Evolutionary conservation across 92 coral and sea anemone species (phyloP).

Genomic region (Porites divaricata): DNA sequence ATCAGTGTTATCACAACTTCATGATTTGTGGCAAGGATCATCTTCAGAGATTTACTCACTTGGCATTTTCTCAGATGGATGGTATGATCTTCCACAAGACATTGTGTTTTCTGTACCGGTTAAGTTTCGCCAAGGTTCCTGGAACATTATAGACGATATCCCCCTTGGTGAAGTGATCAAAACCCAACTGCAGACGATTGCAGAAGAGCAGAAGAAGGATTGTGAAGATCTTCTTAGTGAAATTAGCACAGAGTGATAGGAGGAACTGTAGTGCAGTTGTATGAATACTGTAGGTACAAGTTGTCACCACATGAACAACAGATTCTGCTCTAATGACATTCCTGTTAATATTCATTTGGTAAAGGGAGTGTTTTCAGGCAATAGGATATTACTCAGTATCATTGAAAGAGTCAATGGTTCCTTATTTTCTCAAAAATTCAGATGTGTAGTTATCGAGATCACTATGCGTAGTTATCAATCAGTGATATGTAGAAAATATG

Average conservation of each 20-base stretch:
- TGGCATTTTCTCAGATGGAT: slow-evolving; percentile 88
- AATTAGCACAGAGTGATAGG: slow-evolving; percentile 13
- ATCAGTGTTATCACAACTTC: slow-evolving; percentile 77
- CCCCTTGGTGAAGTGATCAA: slow-evolving; percentile 65
- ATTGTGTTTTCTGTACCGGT: slow-evolving; percentile 93
- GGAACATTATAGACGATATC: slow-evolving; percentile 86
- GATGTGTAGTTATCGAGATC: too few relatives aligned
- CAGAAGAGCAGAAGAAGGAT: slow-evolving; percentile 68
- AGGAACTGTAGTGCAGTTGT: neutral
- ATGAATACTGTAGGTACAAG: neutral
- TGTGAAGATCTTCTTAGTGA: slow-evolving; percentile 55
- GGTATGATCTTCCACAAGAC: slow-evolving; percentile 93
- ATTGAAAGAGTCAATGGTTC: too few relatives aligned
- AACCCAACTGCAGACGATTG: slow-evolving; percentile 65
- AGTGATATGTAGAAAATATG: too few relatives aligned
- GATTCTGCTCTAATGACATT: neutral
- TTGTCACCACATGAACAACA: neutral
- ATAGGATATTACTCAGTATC: too few relatives aligned
- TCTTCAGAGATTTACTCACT: slow-evolving; percentile 85
- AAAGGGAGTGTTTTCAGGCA: too few relatives aligned
- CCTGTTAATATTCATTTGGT: too few relatives aligned
- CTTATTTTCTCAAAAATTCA: too few relatives aligned
- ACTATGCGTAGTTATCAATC: too few relatives aligned
- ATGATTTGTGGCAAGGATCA: slow-evolving; percentile 79
- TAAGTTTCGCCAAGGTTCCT: slow-evolving; percentile 74